Base-by-base conservation (phyloP, 2,113 vertebrate species). In the Saccopteryx leptura region DNA sequence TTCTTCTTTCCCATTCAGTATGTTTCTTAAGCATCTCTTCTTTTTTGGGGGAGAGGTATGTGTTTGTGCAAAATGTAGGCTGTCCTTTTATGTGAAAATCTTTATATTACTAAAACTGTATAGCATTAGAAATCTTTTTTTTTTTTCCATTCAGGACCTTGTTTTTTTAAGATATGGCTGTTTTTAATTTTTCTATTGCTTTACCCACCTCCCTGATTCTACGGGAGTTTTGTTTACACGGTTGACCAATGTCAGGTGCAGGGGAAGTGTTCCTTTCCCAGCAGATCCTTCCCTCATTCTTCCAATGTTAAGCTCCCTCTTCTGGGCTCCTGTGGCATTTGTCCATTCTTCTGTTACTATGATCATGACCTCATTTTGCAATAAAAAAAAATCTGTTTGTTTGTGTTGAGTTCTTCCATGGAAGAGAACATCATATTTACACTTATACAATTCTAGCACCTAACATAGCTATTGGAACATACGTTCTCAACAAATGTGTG, bases 281-380 rank as follows among this genome's bases (percentile, higher is more conserved):
- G 63, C 13, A 26, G 79, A 58, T 4, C 48, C 48, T 56, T 39
- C n/a, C 28, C 19, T 91, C 10, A 9, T 84, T 94, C 48, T 88
- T 93, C 31, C 52, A 61, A 33, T 24, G 50, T 78, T 39, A 88
- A 94, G 85, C 94, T 90, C 96, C 97, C 97, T 84, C 97, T 96
- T 88, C 94, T 97, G 96, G 97, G 52, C 33, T 52, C 24, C 17
- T 1, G 5, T 0, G 6, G 72, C 21, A 82, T 81, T 91, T 58
- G 19, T 31, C 79, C 50, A 28, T 63, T 75, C 11, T 86, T 74
- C 15, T 50, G 0, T 72, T 61, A 58, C 8, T 89, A 65, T 50
- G 65, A 78, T 72, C 39, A 71, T 9, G 80, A 60, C 74, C n/a
- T 93, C n/a, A 88, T 63, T 97, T 95, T 88, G 50, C 33, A 80